Evolutionary conservation across 2,113 vertebrate species (phyloP).

Genomic region (Silurus glanis): DNA sequence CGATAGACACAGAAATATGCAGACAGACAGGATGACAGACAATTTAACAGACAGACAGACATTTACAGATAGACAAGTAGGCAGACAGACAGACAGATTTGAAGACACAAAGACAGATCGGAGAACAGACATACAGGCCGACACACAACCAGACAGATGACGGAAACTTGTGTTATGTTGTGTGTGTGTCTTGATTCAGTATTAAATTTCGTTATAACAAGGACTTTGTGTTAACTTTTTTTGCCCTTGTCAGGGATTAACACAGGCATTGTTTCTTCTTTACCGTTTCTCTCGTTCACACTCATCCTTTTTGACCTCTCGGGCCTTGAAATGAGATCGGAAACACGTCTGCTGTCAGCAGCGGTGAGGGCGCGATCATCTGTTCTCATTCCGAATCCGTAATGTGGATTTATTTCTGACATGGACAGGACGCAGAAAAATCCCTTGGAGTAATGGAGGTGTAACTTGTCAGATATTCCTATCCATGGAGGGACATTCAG

Average conservation of each 20-base stretch:
- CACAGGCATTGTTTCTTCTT: neutral
- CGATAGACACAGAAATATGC: no score
- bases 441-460: neutral
- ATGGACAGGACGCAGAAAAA: neutral
- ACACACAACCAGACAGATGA: no score
- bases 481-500: neutral
- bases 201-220: neutral
- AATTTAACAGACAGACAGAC: no score
- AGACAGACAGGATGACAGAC: no score
- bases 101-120: no score
- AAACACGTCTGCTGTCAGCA: neutral
- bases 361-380: neutral
- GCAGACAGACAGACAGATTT: no score
- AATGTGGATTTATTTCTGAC: neutral
- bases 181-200: neutral
- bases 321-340: neutral
- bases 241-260: neutral
- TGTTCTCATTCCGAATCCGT: neutral
- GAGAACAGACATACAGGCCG: no score
- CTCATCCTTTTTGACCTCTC: conserved; percentile 7
- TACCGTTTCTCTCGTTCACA: neutral
- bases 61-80: no score
- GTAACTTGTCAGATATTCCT: neutral
- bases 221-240: neutral
- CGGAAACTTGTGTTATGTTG: neutral